These are phyloP conservation scores for Spea hammondii DNA, from an alignment of 2,797 vertebrate species.

Conservation along the genomic window DNA sequence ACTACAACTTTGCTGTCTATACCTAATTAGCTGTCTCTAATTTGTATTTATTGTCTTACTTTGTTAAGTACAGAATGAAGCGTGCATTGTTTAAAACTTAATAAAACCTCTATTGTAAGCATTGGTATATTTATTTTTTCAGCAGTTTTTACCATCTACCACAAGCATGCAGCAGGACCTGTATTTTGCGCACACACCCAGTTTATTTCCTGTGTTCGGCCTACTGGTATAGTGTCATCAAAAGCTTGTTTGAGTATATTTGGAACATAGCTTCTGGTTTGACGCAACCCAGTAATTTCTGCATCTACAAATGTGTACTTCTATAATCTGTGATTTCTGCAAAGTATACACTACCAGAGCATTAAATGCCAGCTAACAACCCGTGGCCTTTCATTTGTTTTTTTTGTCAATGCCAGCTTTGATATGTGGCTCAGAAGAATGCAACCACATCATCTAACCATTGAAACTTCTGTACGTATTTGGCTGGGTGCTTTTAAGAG, in stretches of 20 bases:
- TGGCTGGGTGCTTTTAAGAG: no score
- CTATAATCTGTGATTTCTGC: constrained; percentile 1
- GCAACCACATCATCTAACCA: background rate
- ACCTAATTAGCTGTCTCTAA: no score
- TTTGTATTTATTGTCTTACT: no score
- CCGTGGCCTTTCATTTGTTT: constrained; percentile 12
- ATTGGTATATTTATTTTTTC: no score
- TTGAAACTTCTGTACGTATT: background rate
- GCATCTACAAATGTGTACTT: background rate
- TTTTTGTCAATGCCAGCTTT: constrained; percentile 12
- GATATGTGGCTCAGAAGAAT: background rate
- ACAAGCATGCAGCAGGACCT: constrained; percentile 1
- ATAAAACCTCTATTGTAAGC: no score
- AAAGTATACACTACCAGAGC: background rate
- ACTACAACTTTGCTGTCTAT: no score
- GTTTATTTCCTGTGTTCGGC: constrained; percentile 12
- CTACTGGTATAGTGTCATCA: constrained; percentile 7
- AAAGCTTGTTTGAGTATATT: background rate
- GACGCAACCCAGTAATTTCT: constrained; percentile 1
- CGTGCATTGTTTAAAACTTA: no score
- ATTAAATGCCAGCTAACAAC: background rate
- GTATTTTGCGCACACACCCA: constrained; percentile 8
- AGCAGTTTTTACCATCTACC: background rate
- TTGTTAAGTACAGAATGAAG: no score
- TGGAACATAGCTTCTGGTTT: constrained; percentile 1